Evolutionary conservation across 2,888 invertebrate species (phyloP), one percentile per base, ranked within the genome.

Genomic region (Melanostoma mellinum): DNA sequence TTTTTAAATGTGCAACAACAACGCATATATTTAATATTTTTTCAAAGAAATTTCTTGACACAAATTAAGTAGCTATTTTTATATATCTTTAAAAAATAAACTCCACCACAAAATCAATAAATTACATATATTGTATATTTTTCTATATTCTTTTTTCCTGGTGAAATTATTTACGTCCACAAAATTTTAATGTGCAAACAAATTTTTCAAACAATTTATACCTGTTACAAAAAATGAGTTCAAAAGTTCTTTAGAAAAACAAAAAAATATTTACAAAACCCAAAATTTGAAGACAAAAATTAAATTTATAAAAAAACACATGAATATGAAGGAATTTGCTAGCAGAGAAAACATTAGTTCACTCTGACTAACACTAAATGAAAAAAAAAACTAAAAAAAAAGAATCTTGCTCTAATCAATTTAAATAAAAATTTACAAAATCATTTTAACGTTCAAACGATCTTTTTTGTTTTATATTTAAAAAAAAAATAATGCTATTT

Each of bases 191-290:
- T 61, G 71, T 77, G 71, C 76, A 61, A 76, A 72, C 3, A 61
- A 30, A 68, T 63, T 53, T 63, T 68, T 46, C 46, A 56, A 33
- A 44, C 61, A 67, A 20, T 20, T 20, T 20, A 20, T 20, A 20
- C 20, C 20, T 20, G 20, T 20, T 46, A 67, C 67, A 61, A 56
- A 8, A 60, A 53, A 53, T 60, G 50, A 71, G 76, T 77, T 77
- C 46, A 72, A 77, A 50, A 52, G 55, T 61, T 20, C 20, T 61
- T 42, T 53, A 8, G 56, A 32, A 58, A 35, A 71, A 61, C 35
- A 40, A n/a, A 44, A 20, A 71, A 75, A 61, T 67, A 52, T 74
- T 74, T 81, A 76, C 80, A 76, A 77, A 76, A 72, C 58, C 71
- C 65, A n/a, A 60, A 38, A 68, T 44, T 44, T 56, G n/a, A 55